These are phyloP conservation scores for Thermophis baileyi DNA, from an alignment of 2,113 vertebrate species.

Conservation along the genomic window DNA sequence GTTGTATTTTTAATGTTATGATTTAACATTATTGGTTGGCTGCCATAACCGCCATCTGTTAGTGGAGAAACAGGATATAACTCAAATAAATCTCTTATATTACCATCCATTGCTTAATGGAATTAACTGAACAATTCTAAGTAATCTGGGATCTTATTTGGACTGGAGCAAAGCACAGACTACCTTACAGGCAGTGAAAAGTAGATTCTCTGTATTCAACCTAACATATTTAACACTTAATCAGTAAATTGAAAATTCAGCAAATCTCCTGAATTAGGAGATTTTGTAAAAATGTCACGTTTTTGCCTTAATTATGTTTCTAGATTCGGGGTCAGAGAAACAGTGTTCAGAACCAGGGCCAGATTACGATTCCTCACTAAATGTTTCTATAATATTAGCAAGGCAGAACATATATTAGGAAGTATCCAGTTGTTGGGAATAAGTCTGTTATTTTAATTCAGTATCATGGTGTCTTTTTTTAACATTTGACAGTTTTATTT, in stretches of 20 bases:
- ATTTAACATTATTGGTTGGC: background rate
- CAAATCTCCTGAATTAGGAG: background rate
- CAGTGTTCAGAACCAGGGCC: background rate
- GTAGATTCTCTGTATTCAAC: background rate
- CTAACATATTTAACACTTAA: background rate
- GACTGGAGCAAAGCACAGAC: background rate
- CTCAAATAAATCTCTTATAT: background rate
- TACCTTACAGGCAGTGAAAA: background rate
- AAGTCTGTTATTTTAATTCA: background rate
- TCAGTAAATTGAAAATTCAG: background rate
- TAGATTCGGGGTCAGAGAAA: background rate
- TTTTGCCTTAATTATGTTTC: background rate
- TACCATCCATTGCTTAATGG: background rate
- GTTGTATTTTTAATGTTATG: background rate
- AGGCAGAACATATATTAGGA: background rate
- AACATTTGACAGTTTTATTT: background rate
- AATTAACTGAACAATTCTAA: background rate
- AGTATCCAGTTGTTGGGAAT: background rate
- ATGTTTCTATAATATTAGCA: background rate
- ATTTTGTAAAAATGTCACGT: background rate
- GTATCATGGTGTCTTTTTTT: background rate
- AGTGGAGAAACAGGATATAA: background rate
- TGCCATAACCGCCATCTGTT: background rate
- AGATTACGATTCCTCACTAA: background rate
- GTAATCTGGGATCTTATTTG: background rate